Evolutionary conservation across 2,888 invertebrate genomes (phyloP), one percentile per base, ranked within the genome.

Genomic region (Drosophila peninsularis): DNA sequence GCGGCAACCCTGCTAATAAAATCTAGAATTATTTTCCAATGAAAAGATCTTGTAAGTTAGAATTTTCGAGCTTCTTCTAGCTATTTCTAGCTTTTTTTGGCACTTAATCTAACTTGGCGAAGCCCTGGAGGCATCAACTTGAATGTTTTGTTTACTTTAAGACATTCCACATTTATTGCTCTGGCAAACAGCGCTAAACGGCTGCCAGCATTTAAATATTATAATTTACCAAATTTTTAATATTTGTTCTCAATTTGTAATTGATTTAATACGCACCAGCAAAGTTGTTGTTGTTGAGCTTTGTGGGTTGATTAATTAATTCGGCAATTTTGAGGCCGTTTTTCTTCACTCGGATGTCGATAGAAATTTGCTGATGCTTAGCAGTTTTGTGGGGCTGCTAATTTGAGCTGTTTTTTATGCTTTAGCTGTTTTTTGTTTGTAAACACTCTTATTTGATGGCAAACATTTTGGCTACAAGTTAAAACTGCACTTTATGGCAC

Each of bases 311-410:
- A 86, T 88, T 80, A 61, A 90, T 90, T 80, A 90, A 72, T 87
- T 90, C 90, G 77, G 91, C 90, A 88, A 90, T 90, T 79, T 90
- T 85, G 89, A 79, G 82, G 85, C 81, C 78, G 82, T 81, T 80
- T 72, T 62, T 58, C 47, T 41, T 41, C 58, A 2, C 45, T 27
- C 47, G 37, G 45, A 45, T 60, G 24, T 37, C 49, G 19, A 39
- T 34, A 34, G n/a, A 50, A 52, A 54, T 41, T 34, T 30, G 10
- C 50, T 17, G 27, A 7, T 27, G 37, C 17, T 49, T 47, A 56
- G 47, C 63, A 75, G 62, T 57, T 62, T 3, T 36, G 32, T 17
- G 6, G 9, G 17, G 55, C 73, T 77, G 77, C 77, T 39, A 52
- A 50, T 27, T 52, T 24, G 21, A 32, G 47, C 1, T 50, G 49